A percentile compares a stretch with the other conserved stretches of the same genome.
These are phyloP conservation scores for Bolinopsis microptera DNA, from an alignment of 37 sponge, comb jelly and placozoan species.

Conservation along the genomic window DNA sequence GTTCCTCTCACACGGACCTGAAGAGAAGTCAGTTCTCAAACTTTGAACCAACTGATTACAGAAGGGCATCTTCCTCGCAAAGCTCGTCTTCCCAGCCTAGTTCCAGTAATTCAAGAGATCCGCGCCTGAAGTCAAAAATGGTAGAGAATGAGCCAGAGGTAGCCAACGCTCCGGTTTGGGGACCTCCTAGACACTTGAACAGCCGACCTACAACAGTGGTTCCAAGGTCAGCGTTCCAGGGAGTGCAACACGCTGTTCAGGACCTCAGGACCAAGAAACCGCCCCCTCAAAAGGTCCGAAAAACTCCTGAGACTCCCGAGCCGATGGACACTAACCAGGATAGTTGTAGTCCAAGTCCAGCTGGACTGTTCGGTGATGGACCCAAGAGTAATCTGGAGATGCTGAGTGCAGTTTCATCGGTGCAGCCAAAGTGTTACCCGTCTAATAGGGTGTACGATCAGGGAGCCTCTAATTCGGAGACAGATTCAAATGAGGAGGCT, in stretches of 20 bases:
- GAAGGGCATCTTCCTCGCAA: neutral
- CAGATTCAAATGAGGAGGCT: slow-evolving; percentile 40
- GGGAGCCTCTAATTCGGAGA: slow-evolving; percentile 46
- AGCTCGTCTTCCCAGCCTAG: neutral
- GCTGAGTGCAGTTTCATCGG: slow-evolving; percentile 38
- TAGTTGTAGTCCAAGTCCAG: slow-evolving; percentile 50
- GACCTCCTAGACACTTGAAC: neutral
- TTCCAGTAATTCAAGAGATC: neutral
- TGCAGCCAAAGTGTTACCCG: neutral
- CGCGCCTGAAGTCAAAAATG: slow-evolving; percentile 18
- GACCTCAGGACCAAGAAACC: slow-evolving; percentile 44
- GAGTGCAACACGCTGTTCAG: slow-evolving; percentile 56
- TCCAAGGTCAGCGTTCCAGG: slow-evolving; percentile 48
- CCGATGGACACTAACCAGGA: slow-evolving; percentile 64
- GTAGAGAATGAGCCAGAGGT: slow-evolving; percentile 6
- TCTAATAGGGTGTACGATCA: neutral
- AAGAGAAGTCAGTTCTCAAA: neutral
- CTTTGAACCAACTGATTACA: neutral
- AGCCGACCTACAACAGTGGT: neutral
- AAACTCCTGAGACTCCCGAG: slow-evolving; percentile 63
- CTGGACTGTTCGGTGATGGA: neutral
- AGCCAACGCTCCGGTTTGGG: neutral
- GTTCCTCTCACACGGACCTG: neutral
- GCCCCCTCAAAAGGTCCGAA: slow-evolving; percentile 18
- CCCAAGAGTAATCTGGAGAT: slow-evolving; percentile 7